Percentiles rank a stretch among this genome's conserved stretches.
Conservation (phyloP, 2,888 invertebrate genomes). For the Himalopsyche kuldschensis region DNA sequence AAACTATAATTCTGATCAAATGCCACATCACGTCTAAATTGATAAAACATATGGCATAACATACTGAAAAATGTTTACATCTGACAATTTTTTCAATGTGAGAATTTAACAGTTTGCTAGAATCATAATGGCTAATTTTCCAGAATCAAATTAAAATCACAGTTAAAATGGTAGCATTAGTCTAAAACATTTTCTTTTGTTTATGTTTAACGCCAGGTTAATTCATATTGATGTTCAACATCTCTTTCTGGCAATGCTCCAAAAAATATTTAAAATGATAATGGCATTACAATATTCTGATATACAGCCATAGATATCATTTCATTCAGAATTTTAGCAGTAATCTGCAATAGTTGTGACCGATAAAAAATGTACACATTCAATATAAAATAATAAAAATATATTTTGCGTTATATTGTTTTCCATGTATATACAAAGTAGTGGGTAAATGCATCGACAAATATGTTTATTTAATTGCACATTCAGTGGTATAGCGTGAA, state of each 20-base stretch:
- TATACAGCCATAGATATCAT: neutral
- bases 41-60: neutral
- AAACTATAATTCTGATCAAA: neutral
- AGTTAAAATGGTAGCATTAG: neutral
- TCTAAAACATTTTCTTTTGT: neutral
- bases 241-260: neutral
- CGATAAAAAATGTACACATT: neutral
- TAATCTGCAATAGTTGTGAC: neutral
- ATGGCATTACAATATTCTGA: neutral
- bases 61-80: neutral
- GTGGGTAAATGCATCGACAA: constrained; percentile 31
- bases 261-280: neutral
- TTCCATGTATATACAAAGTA: constrained; percentile 9
- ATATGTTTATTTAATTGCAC: constrained; percentile 36
- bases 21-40: neutral
- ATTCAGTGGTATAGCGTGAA: constrained; percentile 29
- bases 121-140: neutral
- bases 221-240: neutral
- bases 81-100: neutral
- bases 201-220: neutral
- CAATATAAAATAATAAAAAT: constrained; percentile 8
- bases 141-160: neutral
- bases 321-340: neutral
- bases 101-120: neutral
- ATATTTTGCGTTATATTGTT: neutral